These are phyloP conservation scores for Alcis repandata DNA, from an alignment of 2,888 invertebrate species.

Conservation along the genomic window DNA sequence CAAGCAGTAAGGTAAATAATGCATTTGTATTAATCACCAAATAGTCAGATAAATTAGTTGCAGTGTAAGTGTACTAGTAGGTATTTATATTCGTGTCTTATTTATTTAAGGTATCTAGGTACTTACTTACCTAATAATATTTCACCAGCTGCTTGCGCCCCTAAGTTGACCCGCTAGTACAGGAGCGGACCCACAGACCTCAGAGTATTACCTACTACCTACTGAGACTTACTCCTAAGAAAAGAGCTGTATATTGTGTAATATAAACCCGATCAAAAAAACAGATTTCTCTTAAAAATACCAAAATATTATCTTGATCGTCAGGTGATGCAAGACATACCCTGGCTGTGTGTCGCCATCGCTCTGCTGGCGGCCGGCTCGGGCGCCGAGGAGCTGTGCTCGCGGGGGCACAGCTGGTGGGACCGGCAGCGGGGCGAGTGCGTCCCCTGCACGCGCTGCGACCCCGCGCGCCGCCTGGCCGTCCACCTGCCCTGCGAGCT, in stretches of 20 bases:
- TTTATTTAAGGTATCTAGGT: too few relatives aligned
- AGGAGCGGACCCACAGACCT: too few relatives aligned
- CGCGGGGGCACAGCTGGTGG: slow-evolving; percentile 90
- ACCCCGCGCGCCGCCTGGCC: slow-evolving; percentile 83
- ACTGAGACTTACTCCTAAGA: too few relatives aligned
- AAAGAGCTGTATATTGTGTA: too few relatives aligned
- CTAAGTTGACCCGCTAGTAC: background rate
- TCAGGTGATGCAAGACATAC: slow-evolving; percentile 82
- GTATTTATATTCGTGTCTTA: too few relatives aligned
- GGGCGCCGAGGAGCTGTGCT: slow-evolving; percentile 69
- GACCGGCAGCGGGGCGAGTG: slow-evolving; percentile 88
- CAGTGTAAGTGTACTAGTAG: too few relatives aligned
- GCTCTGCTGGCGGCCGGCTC: slow-evolving; percentile 74
- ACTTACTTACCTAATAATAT: too few relatives aligned
- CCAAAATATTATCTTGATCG: too few relatives aligned
- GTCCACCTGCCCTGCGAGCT: slow-evolving; percentile 91
- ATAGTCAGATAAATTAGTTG: background rate
- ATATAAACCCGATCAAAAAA: too few relatives aligned
- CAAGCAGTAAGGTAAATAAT: slow-evolving; percentile 71
- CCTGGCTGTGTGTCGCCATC: slow-evolving; percentile 76
- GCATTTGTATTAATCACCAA: background rate
- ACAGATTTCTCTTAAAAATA: too few relatives aligned
- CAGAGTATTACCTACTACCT: too few relatives aligned
- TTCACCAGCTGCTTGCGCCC: too few relatives aligned
- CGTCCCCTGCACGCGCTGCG: slow-evolving; percentile 90